Percentiles rank a stretch among this genome's conserved stretches.
These are phyloP conservation scores for Rhodeus uyekii DNA, from an alignment of 2,797 vertebrate genomes.

Conservation along the genomic window DNA sequence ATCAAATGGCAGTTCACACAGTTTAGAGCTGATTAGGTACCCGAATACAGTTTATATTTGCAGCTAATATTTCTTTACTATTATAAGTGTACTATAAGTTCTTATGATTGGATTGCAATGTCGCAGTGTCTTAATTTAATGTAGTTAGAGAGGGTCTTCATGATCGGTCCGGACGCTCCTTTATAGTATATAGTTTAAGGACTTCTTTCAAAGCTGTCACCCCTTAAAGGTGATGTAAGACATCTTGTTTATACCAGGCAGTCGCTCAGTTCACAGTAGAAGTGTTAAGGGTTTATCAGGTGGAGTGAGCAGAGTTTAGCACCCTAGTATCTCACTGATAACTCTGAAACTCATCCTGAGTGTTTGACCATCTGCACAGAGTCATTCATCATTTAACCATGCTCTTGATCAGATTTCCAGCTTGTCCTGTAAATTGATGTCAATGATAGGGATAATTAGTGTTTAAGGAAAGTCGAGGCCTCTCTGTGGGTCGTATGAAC, in stretches of 20 bases:
- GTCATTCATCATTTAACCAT: constrained; percentile 24
- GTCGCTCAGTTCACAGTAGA: not conserved
- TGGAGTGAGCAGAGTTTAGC: not conserved
- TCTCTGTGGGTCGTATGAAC: not conserved
- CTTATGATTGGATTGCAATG: not conserved
- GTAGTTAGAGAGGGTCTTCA: not conserved
- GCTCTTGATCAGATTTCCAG: constrained; percentile 46
- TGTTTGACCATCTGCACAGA: constrained; percentile 39
- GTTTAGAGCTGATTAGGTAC: constrained; percentile 54
- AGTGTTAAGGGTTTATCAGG: constrained; percentile 5
- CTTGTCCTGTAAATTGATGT: constrained; percentile 27
- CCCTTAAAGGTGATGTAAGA: not conserved
- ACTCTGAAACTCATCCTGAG: constrained; percentile 14
- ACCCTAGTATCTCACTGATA: constrained; percentile 20
- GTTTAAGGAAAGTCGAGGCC: not conserved
- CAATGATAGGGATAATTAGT: constrained; percentile 13
- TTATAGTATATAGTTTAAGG: not conserved
- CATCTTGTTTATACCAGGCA: not conserved
- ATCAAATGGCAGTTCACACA: constrained; percentile 48
- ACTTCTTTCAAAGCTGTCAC: not conserved
- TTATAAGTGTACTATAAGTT: not conserved
- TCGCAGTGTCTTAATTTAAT: not conserved
- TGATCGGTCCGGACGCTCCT: not conserved
- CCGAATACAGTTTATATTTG: constrained; percentile 7
- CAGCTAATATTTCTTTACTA: not conserved